phyloP scores from a whole-genome alignment of 2,888 invertebrate genomes.

The Drosophila hamatofila region DNA sequence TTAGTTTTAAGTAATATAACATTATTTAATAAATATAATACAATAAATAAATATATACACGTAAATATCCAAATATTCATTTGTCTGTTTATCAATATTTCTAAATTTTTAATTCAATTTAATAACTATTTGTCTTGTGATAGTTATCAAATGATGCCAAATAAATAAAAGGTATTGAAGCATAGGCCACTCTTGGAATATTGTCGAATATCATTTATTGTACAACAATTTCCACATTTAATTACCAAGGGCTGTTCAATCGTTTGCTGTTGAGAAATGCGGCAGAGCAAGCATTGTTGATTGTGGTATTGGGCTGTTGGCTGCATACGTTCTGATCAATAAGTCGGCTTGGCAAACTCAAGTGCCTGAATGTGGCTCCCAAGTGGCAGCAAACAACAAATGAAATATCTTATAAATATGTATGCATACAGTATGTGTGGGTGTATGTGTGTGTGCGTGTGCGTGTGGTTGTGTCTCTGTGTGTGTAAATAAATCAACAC shows the following conservation, averaged over 20 bases:
- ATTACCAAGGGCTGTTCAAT: constrained; percentile 1
- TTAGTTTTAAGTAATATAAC: too few species aligned
- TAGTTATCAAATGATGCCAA: background rate
- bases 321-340: constrained; percentile 65
- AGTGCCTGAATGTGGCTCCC: constrained; percentile 54
- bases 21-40: too few species aligned
- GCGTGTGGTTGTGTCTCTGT: constrained; percentile 6
- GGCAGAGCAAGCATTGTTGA: constrained; percentile 28
- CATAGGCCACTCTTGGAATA: too few species aligned
- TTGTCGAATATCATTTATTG: background rate
- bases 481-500: constrained; percentile 63
- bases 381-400: constrained; percentile 36
- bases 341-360: constrained; percentile 38
- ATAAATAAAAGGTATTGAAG: background rate
- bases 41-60: too few species aligned
- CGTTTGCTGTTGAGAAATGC: constrained; percentile 16
- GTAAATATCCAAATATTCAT: too few species aligned
- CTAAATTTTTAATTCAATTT: background rate
- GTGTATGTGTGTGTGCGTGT: constrained; percentile 12
- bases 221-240: constrained; percentile 18
- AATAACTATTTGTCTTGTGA: background rate
- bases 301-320: constrained; percentile 58
- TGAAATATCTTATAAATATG: constrained; percentile 56
- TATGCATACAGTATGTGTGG: background rate
- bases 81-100: too few species aligned